phyloP scores from a whole-genome alignment of 2,797 vertebrate species.

The Eulemur albifrons region DNA sequence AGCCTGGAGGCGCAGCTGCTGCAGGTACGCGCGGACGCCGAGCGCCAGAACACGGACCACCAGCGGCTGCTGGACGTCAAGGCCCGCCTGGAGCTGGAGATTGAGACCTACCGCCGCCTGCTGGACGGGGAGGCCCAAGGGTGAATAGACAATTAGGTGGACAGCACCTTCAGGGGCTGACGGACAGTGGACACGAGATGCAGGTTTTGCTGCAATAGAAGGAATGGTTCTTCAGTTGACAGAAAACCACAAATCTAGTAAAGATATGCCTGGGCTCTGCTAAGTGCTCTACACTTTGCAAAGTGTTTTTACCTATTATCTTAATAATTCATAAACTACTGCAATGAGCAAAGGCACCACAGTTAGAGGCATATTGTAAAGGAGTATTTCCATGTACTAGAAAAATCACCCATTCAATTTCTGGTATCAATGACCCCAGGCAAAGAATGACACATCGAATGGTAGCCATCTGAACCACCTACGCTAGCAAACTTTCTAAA shows the following conservation, averaged over 20 bases:
- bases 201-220: neutral
- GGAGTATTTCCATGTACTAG: neutral
- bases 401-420: neutral
- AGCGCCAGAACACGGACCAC: conserved; percentile 81
- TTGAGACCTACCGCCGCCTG: conserved; percentile 85
- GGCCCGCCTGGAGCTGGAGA: conserved; percentile 86
- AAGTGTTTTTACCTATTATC: neutral
- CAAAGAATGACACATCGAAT: neutral
- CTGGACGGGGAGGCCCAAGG: conserved; percentile 83
- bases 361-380: neutral
- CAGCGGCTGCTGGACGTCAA: conserved; percentile 86
- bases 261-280: neutral
- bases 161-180: neutral
- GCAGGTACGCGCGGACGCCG: conserved; percentile 83
- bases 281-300: neutral
- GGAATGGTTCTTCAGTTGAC: neutral
- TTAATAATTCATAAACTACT: conserved; percentile 17
- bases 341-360: neutral
- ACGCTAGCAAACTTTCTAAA: neutral
- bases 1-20: conserved; percentile 85
- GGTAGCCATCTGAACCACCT: neutral
- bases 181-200: too few relatives aligned
- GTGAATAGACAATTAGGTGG: neutral
- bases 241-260: neutral
- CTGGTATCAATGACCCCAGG: neutral